phyloP scores from a whole-genome alignment of 2,888 invertebrate species.

The Microctonus brassicae region DNA sequence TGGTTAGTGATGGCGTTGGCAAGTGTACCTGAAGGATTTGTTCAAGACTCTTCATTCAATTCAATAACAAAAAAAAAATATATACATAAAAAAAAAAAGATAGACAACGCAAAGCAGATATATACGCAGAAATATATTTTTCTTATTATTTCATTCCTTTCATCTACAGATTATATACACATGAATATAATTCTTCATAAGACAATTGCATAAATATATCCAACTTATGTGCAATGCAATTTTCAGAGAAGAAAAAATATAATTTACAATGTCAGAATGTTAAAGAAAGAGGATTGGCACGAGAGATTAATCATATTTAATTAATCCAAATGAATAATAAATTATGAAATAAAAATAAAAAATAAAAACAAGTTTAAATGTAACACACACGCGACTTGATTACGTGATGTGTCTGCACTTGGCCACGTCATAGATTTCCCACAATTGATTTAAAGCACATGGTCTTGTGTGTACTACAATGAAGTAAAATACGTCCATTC shows the following conservation, averaged over 20 bases:
- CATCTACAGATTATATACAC: background rate
- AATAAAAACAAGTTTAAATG: slow-evolving; percentile 6
- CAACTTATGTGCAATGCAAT: background rate
- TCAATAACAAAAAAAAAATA: no score
- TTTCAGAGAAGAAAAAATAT: background rate
- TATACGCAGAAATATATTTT: background rate
- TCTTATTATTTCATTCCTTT: background rate
- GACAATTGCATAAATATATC: background rate
- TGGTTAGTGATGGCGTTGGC: slow-evolving; percentile 38
- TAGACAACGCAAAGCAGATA: background rate
- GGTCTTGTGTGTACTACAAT: background rate
- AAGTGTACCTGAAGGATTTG: slow-evolving; percentile 3
- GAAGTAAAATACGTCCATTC: slow-evolving; percentile 30
- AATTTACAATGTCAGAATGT: background rate
- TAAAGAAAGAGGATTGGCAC: background rate
- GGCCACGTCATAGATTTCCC: slow-evolving; percentile 36
- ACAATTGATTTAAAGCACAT: slow-evolving; percentile 33
- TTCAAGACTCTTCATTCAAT: slow-evolving; percentile 19
- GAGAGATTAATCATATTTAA: slow-evolving; percentile 4
- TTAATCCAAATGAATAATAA: background rate
- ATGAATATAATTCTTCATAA: slow-evolving; percentile 5
- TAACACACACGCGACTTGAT: slow-evolving; percentile 6
- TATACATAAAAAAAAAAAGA: no score
- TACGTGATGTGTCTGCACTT: slow-evolving; percentile 28
- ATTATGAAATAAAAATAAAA: background rate